Percentiles rank a stretch among this genome's conserved stretches.
Evolutionary conservation across 2,113 vertebrate species (phyloP).

Genomic region (Aspiorhynchus laticeps): DNA sequence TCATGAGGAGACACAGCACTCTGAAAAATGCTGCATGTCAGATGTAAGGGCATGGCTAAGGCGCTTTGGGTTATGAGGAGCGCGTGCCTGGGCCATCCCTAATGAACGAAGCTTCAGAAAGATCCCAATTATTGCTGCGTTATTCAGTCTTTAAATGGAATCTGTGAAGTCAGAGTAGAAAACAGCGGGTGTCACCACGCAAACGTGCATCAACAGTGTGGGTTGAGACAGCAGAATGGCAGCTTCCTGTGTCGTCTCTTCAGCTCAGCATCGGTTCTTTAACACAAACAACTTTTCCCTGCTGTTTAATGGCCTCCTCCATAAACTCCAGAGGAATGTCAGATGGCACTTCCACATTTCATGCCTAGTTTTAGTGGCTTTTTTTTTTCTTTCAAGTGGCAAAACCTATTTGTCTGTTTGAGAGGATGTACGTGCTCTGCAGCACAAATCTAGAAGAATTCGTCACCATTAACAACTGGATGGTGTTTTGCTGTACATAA

Average conservation of each 20-base stretch:
- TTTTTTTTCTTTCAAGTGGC: conserved; percentile 1
- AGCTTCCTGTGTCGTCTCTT: conserved; percentile 2
- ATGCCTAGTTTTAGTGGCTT: conserved; percentile 6
- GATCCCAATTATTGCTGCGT: neutral
- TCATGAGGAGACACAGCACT: neutral
- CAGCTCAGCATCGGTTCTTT: neutral
- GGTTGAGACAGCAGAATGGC: neutral
- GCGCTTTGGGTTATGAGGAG: neutral
- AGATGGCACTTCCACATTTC: neutral
- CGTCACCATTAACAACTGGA: neutral
- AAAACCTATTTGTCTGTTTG: neutral
- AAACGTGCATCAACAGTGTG: neutral
- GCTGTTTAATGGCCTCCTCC: neutral
- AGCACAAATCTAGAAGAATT: neutral
- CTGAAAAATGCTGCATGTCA: neutral
- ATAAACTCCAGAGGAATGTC: conserved; percentile 1
- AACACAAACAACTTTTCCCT: neutral
- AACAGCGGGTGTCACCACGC: neutral
- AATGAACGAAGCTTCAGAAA: neutral
- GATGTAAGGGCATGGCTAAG: conserved; percentile 17
- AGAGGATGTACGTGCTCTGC: conserved; percentile 21
- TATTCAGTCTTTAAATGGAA: neutral
- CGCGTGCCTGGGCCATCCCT: neutral
- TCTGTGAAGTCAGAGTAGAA: neutral
- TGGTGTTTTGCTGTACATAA: neutral